Base-by-base conservation (phyloP, 1,140 invertebrate species). In the Helicoverpa zea region DNA sequence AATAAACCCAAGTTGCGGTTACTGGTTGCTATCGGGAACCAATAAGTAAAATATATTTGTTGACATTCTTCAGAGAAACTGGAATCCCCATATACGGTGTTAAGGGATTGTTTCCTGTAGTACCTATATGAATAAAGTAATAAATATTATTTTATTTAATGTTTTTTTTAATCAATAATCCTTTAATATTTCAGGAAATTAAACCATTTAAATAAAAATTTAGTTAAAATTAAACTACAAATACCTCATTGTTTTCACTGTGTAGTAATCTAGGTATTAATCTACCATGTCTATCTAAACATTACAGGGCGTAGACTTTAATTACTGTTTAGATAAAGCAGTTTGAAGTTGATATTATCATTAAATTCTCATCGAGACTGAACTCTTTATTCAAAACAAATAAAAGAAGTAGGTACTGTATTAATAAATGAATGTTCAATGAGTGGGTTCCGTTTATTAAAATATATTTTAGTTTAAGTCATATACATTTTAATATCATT, bases 281-380 rank as follows among this genome's bases (percentile, higher is more conserved):
- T 43, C 35, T 43, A 43, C 35, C 35, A 7, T 9, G 4, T 59
- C 1, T 63, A 77, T 77, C 75, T 64, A 7, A 66, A 54, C 23
- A 23, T 64, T 64, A 16, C 61, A 77, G 52, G 43, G 52, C 16
- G 12, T 23, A 23, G 1, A 43, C 9, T 66, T 35, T 77, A 77
- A 77, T 77, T 64, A 77, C n/a, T 77, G 35, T 77, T 77, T 30
- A 77, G 59, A 47, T 77, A 52, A 47, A 29, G 49, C 12, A 4
- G 61, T 64, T 76, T 76, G 16, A 77, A 77, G 54, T 43, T 77
- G 58, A 29, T 77, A 23, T 11, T 35, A 64, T 64, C 59, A 35
- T 64, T 64, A 52, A 64, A 77, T 64, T 77, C 43, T 52, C 59
- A 52, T 64, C 59, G 35, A n/a, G 49, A 51, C 61, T 52, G 14